Percentiles rank a stretch among this genome's conserved stretches.
Conservation (phyloP, 2,797 vertebrate genomes). For the Mus spretus region DNA sequence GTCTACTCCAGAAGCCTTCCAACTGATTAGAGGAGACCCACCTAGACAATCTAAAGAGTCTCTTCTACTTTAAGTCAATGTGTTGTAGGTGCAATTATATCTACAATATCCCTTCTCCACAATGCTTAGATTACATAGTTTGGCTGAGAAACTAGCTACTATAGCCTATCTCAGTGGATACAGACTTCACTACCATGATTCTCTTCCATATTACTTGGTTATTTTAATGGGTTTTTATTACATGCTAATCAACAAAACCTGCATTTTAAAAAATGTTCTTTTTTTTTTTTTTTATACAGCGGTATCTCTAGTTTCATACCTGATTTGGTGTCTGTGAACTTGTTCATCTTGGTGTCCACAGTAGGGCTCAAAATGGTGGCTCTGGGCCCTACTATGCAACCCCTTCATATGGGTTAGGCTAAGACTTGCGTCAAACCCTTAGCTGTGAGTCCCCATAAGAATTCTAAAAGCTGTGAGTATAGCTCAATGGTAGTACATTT, state of each 20-base stretch:
- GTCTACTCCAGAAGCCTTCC: not conserved
- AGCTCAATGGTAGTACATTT: not conserved
- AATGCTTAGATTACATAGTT: not conserved
- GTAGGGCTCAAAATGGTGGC: not conserved
- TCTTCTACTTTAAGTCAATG: not conserved
- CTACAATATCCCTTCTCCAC: not conserved
- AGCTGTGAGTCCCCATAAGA: not conserved
- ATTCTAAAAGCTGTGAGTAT: not conserved
- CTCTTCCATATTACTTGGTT: not conserved
- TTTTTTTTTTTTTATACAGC: not conserved
- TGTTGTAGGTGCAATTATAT: not conserved
- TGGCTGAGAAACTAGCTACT: not conserved
- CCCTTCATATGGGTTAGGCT: not conserved
- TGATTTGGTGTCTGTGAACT: not conserved
- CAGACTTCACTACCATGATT: not conserved
- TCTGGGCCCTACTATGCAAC: not conserved
- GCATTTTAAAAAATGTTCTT: not conserved
- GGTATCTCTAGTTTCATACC: not conserved
- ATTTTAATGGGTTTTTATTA: constrained; percentile 11
- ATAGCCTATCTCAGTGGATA: not conserved
- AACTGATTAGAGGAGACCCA: not conserved
- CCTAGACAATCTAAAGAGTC: not conserved
- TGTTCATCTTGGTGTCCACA: not conserved
- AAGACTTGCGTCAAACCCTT: not conserved
- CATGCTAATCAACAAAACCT: not conserved